Evolutionary conservation across 1,140 invertebrate genomes (phyloP), one percentile per base, ranked within the genome.

Genomic region (Lerema accius): DNA sequence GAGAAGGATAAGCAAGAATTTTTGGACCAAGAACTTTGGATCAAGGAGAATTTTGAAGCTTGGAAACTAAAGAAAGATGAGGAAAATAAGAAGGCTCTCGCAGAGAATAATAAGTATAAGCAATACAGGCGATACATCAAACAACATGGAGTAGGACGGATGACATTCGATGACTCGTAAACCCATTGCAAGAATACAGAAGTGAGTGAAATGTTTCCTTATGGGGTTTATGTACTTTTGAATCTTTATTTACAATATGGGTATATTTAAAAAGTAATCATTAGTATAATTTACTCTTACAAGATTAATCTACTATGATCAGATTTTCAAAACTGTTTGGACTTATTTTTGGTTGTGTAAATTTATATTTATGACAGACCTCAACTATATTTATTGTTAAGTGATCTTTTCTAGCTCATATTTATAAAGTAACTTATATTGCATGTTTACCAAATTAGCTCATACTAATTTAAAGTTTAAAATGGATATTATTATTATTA

Each of bases 21-120:
- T 89, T 82, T 98, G 46, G 88, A 94, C 42, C 80, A 93, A 73
- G 94, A 97, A 79, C 85, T 98, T 19, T 98, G 97, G 97, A 94
- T 95, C 35, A 94, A 94, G 77, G 94, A 95, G 17, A 96, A 97
- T 28, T 98, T 96, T 90, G 69, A 90, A 45, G 92, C 80, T 56
- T 98, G 96, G 96, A 96, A 97, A 83, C 88, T 93, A 65, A 92
- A 94, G 64, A 94, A 96, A 86, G 96, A 98, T 71, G 96, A 96
- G 69, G 95, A 96, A 80, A 93, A 94, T 69, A 97, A 96, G 77
- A 94, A 94, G 66, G 94, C 96, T 82, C 80, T 96, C 72, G 95
- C 95, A 6, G 94, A 96, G 82, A 96, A 93, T 91, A 94, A 94
- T 40, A 93, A 94, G 76, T 95, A 96, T 77, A 96, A 96, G 87